Base-by-base conservation (phyloP, 2,113 vertebrate genomes). In the Lethenteron reissneri region DNA sequence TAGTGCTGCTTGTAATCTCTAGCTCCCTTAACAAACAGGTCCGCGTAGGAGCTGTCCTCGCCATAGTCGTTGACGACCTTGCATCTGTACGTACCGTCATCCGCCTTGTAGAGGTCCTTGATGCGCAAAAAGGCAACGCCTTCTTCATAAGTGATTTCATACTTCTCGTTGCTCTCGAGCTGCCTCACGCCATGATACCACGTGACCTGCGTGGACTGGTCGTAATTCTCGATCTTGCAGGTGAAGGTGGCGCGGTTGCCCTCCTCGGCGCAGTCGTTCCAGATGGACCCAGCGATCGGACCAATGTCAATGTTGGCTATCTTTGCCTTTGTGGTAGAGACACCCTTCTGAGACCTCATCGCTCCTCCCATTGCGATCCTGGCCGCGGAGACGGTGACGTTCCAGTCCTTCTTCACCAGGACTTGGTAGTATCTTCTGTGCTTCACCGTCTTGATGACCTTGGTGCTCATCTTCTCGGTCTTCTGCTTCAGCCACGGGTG, bases 151-250 rank as follows among this genome's bases (percentile, higher is more conserved):
- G 83, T 87, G 58, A 96, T 92, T 82, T 91, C 86, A 60, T 89
- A 92, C 79, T 88, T 95, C 70, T 88, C 86, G 75, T 78, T 82
- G 75, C 78, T 85, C 77, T 99, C 92, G 58, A 99, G 79, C 72
- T 97, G 94, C 74, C 88, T 84, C 74, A 95, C 87, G n/a, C 94
- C 94, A 70, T 86, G 92, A 78, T 96, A 97, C 94, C 94, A 99
- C 10, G 86, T 95, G 56, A 95, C 90, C 78, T 97, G 85, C 70
- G 91, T 99, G 69, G 82, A 82, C 74, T 89, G 85, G 75, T 99
- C 94, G 25, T 95, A 97, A 77, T 99, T 99, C 75, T 96, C 92
- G 78, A 96, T 89, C 56, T 76, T 86, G 78, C 92, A 97, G 19
- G 83, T 76, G 1, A 92, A 95, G 78, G 89, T 96, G 74, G 82